phyloP scores from a whole-genome alignment of 2,113 vertebrate species.

The Irena cyanogastra region DNA sequence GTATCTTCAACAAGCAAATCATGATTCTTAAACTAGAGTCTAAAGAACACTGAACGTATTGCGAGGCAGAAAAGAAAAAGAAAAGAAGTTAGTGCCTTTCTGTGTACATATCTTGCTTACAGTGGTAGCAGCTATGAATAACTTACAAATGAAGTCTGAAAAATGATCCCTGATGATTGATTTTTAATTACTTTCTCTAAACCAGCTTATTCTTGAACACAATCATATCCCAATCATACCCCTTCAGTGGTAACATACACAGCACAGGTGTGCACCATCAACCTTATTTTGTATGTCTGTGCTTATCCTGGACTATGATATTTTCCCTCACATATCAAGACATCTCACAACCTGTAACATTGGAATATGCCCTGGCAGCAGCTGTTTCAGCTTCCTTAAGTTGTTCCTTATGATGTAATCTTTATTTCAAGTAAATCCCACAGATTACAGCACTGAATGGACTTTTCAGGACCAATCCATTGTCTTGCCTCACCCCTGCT shows the following conservation, averaged over 20 bases:
- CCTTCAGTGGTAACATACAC: background rate
- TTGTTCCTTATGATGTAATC: background rate
- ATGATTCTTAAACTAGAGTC: conserved; percentile 97
- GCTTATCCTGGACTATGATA: background rate
- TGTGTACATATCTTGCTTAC: background rate
- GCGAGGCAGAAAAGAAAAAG: background rate
- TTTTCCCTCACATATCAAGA: background rate
- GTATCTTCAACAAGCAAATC: conserved; percentile 97
- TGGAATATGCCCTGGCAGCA: background rate
- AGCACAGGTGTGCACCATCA: background rate
- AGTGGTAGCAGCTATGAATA: background rate
- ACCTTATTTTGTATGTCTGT: background rate
- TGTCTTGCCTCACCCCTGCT: background rate
- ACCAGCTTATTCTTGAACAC: background rate
- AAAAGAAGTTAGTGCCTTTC: background rate
- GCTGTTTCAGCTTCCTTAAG: background rate
- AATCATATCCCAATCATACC: background rate
- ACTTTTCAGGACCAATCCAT: background rate
- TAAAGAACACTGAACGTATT: conserved; percentile 85
- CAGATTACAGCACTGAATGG: background rate
- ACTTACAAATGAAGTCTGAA: background rate
- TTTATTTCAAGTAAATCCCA: background rate
- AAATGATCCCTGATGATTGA: background rate
- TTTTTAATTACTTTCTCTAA: background rate
- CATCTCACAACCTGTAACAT: background rate